A percentile compares a stretch with the other conserved stretches of the same genome.
These are phyloP conservation scores for Microtus montanus DNA, from an alignment of 2,113 vertebrate genomes.

Conservation along the genomic window DNA sequence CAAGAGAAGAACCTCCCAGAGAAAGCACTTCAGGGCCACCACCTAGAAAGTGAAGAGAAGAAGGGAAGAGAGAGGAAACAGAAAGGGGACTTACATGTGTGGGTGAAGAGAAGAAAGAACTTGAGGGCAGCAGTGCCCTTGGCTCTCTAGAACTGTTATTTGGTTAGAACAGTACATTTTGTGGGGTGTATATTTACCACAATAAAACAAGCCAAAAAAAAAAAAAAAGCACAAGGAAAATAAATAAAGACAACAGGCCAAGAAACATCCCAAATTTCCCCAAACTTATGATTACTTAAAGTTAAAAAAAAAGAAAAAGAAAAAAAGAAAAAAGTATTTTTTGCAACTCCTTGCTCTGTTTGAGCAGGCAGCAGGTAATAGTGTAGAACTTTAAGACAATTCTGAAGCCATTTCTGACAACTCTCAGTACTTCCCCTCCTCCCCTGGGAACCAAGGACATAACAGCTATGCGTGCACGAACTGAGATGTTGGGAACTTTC, in stretches of 20 bases:
- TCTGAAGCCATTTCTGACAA: no score
- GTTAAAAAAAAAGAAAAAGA: no score
- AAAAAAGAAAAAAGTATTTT: background rate
- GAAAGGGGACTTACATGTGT: background rate
- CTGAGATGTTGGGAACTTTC: no score
- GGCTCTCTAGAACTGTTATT: background rate
- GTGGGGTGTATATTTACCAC: background rate
- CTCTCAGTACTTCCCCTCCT: no score
- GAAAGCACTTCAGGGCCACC: background rate
- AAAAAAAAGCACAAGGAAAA: no score
- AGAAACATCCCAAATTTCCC: background rate
- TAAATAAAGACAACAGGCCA: background rate
- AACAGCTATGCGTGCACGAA: no score
- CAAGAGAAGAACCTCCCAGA: background rate
- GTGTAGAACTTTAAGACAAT: no score
- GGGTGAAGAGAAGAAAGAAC: background rate
- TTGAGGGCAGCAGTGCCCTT: background rate
- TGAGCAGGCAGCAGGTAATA: background rate
- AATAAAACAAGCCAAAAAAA: background rate
- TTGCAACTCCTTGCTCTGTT: background rate
- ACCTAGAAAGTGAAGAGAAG: background rate
- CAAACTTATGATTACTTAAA: background rate
- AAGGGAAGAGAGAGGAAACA: background rate
- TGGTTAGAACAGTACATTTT: background rate
- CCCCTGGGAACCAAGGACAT: no score